These are phyloP conservation scores for Panthera leo DNA, from an alignment of 2,113 vertebrate genomes.

Conservation along the genomic window DNA sequence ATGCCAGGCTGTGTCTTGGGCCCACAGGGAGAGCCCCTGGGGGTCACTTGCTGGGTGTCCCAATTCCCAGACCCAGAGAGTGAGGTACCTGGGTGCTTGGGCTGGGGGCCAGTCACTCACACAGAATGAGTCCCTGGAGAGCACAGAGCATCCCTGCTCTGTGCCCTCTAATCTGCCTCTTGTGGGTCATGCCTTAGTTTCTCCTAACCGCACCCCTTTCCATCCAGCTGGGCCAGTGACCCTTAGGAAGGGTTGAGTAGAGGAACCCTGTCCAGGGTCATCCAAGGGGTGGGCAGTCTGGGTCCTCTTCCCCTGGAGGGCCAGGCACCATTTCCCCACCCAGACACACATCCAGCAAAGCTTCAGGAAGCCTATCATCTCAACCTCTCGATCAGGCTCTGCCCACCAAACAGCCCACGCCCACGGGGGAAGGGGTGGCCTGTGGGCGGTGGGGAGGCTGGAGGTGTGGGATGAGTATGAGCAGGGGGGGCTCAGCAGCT, in stretches of 20 bases:
- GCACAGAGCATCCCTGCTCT: not conserved
- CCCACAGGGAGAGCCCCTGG: not conserved
- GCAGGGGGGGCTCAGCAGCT: no score
- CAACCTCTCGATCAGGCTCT: accelerated
- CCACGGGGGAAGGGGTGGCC: not conserved
- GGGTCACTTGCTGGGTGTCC: not conserved
- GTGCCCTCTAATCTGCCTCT: not conserved
- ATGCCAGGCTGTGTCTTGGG: no score
- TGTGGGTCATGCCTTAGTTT: not conserved
- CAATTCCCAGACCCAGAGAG: not conserved
- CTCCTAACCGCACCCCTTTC: not conserved
- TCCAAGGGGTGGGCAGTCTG: not conserved
- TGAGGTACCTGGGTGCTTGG: not conserved
- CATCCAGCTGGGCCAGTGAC: not conserved
- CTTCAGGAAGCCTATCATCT: accelerated
- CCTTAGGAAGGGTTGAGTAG: not conserved
- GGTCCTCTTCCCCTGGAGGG: not conserved
- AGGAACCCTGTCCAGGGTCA: not conserved
- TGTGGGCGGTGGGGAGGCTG: not conserved
- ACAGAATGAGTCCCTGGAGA: not conserved
- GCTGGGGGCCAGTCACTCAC: not conserved
- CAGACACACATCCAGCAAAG: not conserved
- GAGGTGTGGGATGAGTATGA: no score
- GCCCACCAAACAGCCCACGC: not conserved
- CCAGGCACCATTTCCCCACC: not conserved